A percentile compares a stretch with the other conserved stretches of the same genome.
Conservation (phyloP, 2,113 vertebrate genomes). For the Bostrychus sinensis region DNA sequence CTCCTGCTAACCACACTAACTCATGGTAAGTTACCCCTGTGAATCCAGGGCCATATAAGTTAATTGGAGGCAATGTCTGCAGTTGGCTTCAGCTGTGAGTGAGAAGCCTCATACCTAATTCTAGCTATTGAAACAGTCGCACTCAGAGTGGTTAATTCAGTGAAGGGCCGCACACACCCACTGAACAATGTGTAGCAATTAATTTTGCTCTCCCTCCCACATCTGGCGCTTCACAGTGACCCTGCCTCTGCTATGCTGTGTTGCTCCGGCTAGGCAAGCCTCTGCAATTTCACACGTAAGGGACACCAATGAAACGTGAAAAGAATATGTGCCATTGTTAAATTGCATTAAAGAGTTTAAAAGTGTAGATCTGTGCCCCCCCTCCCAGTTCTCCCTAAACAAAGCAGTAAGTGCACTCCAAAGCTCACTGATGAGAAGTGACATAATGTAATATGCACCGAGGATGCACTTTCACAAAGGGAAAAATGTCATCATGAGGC, state of each 20-base stretch:
- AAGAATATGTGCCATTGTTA: slow-evolving; percentile 80
- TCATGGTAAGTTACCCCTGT: slow-evolving; percentile 72
- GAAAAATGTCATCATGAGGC: slow-evolving; percentile 31
- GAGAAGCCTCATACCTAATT: slow-evolving; percentile 71
- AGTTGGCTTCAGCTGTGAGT: slow-evolving; percentile 76
- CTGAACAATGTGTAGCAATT: slow-evolving; percentile 83
- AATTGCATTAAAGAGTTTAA: slow-evolving; percentile 84
- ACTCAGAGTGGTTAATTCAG: slow-evolving; percentile 74
- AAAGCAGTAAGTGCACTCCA: slow-evolving; percentile 59
- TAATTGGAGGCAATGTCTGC: slow-evolving; percentile 71
- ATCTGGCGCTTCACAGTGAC: slow-evolving; percentile 75
- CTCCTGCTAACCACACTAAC: slow-evolving; percentile 54
- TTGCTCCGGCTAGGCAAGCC: slow-evolving; percentile 56
- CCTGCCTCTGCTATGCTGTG: slow-evolving; percentile 59
- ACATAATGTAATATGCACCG: slow-evolving; percentile 52
- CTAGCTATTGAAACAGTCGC: slow-evolving; percentile 68
- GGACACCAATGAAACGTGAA: slow-evolving; percentile 83
- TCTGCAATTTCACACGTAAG: slow-evolving; percentile 76
- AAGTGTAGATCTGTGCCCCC: slow-evolving; percentile 53
- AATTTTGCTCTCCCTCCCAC: slow-evolving; percentile 78
- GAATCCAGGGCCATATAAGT: slow-evolving; percentile 62
- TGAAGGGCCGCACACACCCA: slow-evolving; percentile 78
- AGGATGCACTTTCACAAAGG: slow-evolving; percentile 47
- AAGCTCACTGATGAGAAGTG: slow-evolving; percentile 66
- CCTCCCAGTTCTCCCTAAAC: slow-evolving; percentile 20